phyloP scores from a whole-genome alignment of 2,797 vertebrate species.

The Acipenser oxyrinchus region DNA sequence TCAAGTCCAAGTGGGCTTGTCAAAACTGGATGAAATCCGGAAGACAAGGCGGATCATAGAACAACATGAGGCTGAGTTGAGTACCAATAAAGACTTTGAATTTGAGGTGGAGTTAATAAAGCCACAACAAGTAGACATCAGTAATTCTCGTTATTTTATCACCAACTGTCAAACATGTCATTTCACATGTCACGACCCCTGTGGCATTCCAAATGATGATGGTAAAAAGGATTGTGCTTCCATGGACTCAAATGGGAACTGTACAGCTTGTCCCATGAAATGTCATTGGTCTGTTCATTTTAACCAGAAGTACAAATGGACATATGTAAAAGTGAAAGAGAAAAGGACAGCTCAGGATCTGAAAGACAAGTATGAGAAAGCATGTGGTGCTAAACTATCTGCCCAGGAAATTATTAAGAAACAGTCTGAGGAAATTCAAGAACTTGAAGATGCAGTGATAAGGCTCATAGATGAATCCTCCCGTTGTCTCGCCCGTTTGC shows the following conservation, averaged over 20 bases:
- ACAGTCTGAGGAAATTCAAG: slow-evolving; percentile 27
- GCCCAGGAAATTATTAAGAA: slow-evolving; percentile 26
- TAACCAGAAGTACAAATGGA: slow-evolving; percentile 35
- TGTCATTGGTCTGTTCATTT: slow-evolving; percentile 32
- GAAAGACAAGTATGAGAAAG: slow-evolving; percentile 31
- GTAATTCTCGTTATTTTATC: slow-evolving; percentile 20
- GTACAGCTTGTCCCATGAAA: slow-evolving; percentile 33
- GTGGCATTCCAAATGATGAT: slow-evolving; percentile 16
- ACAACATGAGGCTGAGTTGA: slow-evolving; percentile 30
- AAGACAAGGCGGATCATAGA: slow-evolving; percentile 30
- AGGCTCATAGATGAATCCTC: slow-evolving; percentile 26
- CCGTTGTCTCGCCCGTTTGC: slow-evolving; percentile 28
- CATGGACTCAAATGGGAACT: slow-evolving; percentile 25
- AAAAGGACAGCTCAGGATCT: slow-evolving; percentile 30
- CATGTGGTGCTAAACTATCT: slow-evolving; percentile 20
- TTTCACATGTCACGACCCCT: slow-evolving; percentile 38
- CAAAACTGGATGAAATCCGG: slow-evolving; percentile 35
- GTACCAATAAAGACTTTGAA: slow-evolving; percentile 35
- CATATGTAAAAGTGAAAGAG: slow-evolving; percentile 25
- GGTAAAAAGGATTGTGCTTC: slow-evolving; percentile 19
- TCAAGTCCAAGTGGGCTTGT: slow-evolving; percentile 30
- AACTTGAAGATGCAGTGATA: slow-evolving; percentile 12
- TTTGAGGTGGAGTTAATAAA: slow-evolving; percentile 31
- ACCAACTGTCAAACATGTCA: slow-evolving; percentile 41
- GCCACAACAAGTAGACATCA: slow-evolving; percentile 5